Percentiles rank a stretch among this genome's conserved stretches.
phyloP scores from a whole-genome alignment of 2,113 vertebrate genomes.

The Leucoraja erinaceus region DNA sequence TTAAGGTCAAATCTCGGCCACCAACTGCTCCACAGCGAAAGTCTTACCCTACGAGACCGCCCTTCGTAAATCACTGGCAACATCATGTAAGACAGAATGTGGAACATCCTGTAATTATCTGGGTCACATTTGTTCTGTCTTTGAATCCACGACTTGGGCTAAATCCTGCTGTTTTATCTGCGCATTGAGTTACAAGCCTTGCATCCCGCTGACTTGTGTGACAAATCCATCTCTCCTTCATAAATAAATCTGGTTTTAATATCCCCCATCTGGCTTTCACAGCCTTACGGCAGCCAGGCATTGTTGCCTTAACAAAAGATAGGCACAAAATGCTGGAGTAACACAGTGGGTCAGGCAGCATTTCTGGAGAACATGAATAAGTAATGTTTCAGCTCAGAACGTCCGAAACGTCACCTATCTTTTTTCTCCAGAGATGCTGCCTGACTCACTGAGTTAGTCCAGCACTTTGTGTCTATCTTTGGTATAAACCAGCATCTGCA shows the following conservation, averaged over 20 bases:
- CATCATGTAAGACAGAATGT: not conserved
- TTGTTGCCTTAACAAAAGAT: not conserved
- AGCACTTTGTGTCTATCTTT: too few species aligned
- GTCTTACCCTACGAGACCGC: not conserved
- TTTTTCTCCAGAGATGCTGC: too few species aligned
- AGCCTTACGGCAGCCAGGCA: not conserved
- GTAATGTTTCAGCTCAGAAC: too few species aligned
- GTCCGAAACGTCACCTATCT: too few species aligned
- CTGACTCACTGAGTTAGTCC: too few species aligned
- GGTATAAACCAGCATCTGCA: too few species aligned
- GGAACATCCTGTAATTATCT: constrained; percentile 28
- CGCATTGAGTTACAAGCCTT: not conserved
- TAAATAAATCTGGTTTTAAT: constrained; percentile 22
- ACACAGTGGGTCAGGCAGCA: too few species aligned
- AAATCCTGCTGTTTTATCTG: constrained; percentile 8
- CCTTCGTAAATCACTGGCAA: constrained; percentile 2
- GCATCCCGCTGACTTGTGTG: not conserved
- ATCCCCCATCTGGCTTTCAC: not conserved
- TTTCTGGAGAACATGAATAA: too few species aligned
- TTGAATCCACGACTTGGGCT: constrained; percentile 9
- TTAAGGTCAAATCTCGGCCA: not conserved
- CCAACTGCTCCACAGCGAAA: not conserved
- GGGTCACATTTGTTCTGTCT: constrained; percentile 4
- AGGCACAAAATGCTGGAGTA: too few species aligned
- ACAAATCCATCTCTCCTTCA: constrained; percentile 10